Percentiles rank a stretch among this genome's conserved stretches.
Evolutionary conservation across 2,888 invertebrate species (phyloP).

Genomic region (Ligdia adustata): DNA sequence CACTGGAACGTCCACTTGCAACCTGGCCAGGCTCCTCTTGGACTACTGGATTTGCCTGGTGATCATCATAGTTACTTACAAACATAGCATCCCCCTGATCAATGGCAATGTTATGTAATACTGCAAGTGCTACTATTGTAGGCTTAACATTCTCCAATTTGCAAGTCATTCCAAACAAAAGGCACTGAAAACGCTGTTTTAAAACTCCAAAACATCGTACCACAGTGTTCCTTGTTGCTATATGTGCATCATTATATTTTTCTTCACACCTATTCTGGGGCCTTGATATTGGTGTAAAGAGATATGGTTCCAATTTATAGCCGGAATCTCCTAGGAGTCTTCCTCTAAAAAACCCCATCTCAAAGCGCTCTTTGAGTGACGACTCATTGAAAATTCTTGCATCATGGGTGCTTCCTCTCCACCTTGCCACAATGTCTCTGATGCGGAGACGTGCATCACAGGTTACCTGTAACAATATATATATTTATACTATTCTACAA

Average conservation of each 20-base stretch:
- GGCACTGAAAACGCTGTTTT: slow-evolving; percentile 4
- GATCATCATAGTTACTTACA: neutral
- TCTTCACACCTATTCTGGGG: neutral
- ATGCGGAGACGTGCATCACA: neutral
- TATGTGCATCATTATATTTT: slow-evolving; percentile 1
- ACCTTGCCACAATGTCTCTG: neutral
- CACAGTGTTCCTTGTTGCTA: neutral
- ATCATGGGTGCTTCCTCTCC: neutral
- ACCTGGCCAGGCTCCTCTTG: neutral
- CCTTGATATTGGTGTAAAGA: neutral
- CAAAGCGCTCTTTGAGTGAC: neutral
- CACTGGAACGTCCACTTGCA: neutral
- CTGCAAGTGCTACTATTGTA: neutral
- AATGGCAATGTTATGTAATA: slow-evolving; percentile 3
- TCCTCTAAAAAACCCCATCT: neutral
- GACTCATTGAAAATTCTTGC: neutral
- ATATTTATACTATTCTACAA: neutral
- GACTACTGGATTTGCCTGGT: neutral
- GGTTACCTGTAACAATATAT: neutral
- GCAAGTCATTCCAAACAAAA: neutral
- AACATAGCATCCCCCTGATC: neutral
- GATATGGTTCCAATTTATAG: neutral
- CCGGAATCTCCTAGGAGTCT: neutral
- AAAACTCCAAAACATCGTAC: slow-evolving; percentile 7
- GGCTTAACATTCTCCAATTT: neutral